Conservation (phyloP, 53 echinoderm and acorn worm species). For the Echinometra lucunter region DNA sequence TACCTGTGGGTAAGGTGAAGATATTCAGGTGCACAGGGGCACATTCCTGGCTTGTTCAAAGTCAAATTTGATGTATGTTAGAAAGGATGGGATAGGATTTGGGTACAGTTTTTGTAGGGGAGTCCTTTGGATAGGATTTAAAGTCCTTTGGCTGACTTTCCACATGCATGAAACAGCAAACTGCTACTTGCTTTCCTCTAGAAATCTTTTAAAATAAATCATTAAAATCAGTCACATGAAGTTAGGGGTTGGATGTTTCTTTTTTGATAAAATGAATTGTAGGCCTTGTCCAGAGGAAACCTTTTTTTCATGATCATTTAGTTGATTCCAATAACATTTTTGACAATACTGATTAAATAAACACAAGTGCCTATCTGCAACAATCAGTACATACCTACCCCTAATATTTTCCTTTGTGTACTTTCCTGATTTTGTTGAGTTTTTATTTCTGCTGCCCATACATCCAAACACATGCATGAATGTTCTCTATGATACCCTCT, state of each 20-base stretch:
- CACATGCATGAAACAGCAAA: too few species aligned
- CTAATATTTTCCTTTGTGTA: not conserved
- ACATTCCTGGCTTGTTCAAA: not conserved
- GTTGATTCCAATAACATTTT: not conserved
- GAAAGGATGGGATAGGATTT: not conserved
- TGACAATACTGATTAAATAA: not conserved
- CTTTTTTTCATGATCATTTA: not conserved
- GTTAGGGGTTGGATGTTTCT: too few species aligned
- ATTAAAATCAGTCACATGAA: too few species aligned
- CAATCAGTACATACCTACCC: not conserved
- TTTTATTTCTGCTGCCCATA: not conserved
- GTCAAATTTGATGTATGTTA: not conserved
- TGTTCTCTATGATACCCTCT: not conserved
- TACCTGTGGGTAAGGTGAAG: not conserved
- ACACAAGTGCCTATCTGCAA: not conserved
- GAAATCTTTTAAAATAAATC: too few species aligned
- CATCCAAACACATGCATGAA: not conserved
- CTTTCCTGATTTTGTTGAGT: not conserved
- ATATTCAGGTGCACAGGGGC: slow-evolving; percentile 33
- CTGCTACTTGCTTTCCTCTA: too few species aligned
- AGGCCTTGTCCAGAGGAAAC: not conserved
- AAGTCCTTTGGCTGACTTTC: too few species aligned
- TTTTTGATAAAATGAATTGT: too few species aligned
- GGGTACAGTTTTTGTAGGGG: not conserved
- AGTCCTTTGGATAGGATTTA: not conserved